Conservation (phyloP, 1,140 invertebrate genomes). For the Palaemon carinicauda region DNA sequence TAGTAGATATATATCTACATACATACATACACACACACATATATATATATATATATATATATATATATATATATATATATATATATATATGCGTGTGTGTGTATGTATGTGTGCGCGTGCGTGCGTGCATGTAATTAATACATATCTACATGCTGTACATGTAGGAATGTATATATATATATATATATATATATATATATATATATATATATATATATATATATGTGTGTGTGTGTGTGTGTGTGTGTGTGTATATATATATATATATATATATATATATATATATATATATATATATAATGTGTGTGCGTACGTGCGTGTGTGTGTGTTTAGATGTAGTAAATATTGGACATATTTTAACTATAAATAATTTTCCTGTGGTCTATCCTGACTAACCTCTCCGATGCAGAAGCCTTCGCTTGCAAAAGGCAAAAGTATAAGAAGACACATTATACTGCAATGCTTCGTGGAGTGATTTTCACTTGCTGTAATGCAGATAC, state of each 20-base stretch:
- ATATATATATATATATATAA: neutral
- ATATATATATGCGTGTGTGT: neutral
- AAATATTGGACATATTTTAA: too few species aligned
- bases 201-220: conserved; percentile 2
- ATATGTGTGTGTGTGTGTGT: neutral
- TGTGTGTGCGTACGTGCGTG: too few species aligned
- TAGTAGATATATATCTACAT: neutral
- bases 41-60: conserved; percentile 2
- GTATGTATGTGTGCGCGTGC: neutral
- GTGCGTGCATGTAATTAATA: neutral
- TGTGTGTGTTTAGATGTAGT: too few species aligned
- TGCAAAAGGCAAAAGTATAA: too few species aligned
- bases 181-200: conserved; percentile 2
- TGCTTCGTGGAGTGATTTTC: too few species aligned
- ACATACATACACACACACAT: neutral
- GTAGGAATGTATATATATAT: neutral
- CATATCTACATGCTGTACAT: neutral
- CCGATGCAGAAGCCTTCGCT: too few species aligned
- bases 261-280: neutral
- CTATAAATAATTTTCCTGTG: too few species aligned
- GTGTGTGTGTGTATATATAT: neutral
- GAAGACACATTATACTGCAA: too few species aligned
- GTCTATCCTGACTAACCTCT: too few species aligned
- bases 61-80: neutral
- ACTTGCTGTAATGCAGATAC: too few species aligned